These are phyloP conservation scores for Tipula helvola DNA, from an alignment of 2,888 invertebrate species.

Conservation along the genomic window DNA sequence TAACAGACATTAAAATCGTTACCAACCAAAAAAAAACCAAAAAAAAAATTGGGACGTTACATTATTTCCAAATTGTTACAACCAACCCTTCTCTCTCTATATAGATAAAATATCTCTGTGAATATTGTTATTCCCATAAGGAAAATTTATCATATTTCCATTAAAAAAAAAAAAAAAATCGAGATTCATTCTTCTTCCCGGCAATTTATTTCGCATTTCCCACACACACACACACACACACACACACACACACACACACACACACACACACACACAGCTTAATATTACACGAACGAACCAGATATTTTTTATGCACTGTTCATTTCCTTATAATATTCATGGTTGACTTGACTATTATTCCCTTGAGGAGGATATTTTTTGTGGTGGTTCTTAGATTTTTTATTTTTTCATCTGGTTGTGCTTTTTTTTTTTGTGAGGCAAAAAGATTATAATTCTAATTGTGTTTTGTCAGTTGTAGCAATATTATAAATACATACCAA, in stretches of 20 bases:
- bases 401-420: not conserved
- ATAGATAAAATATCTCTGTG: not conserved
- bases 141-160: slow-evolving; percentile 9
- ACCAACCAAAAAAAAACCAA: not conserved
- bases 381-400: not conserved
- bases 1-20: not conserved
- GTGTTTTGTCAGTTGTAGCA: not conserved
- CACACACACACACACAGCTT: not conserved
- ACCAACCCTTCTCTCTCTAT: not conserved
- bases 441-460: not conserved
- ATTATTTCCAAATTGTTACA: not conserved
- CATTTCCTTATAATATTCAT: slow-evolving; percentile 4
- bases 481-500: not conserved
- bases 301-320: slow-evolving; percentile 4
- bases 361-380: slow-evolving; percentile 4
- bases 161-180: not conserved
- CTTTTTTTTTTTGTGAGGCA: not conserved
- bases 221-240: not conserved
- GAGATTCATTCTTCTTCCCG: not conserved
- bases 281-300: not conserved
- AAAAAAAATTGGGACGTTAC: not conserved
- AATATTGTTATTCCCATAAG: not conserved
- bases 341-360: not conserved
- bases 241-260: no score
- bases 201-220: not conserved